These are phyloP conservation scores for Rhynchotus rufescens DNA, from an alignment of 2,797 vertebrate species.

Conservation along the genomic window DNA sequence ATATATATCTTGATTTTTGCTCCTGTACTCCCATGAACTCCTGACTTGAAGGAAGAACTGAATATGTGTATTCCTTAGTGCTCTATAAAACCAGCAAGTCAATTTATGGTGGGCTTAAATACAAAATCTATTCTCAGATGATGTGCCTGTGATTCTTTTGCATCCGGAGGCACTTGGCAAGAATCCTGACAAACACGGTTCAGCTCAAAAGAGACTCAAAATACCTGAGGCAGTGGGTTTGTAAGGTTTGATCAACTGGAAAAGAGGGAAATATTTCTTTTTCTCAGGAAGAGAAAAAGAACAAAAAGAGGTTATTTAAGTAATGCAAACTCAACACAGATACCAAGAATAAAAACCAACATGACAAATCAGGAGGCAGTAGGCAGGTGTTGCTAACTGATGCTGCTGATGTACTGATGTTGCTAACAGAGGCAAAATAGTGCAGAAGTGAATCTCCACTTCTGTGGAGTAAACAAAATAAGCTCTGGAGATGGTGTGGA, in stretches of 20 bases:
- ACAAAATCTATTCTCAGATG: conserved; percentile 17
- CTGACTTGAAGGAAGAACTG: not conserved
- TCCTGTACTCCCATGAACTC: not conserved
- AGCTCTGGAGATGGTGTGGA: not conserved
- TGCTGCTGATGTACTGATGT: not conserved
- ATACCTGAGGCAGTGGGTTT: not conserved
- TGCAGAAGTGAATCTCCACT: not conserved
- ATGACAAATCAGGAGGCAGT: not conserved
- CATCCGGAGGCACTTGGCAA: not conserved
- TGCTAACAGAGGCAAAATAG: not conserved
- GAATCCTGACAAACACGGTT: conserved; percentile 25
- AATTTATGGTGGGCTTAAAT: not conserved
- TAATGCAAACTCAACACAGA: not conserved
- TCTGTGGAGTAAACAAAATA: not conserved
- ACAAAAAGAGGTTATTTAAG: not conserved
- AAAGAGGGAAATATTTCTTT: not conserved
- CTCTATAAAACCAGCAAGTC: not conserved
- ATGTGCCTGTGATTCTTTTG: conserved; percentile 8
- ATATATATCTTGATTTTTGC: not conserved
- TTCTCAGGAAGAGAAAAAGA: not conserved
- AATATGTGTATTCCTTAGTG: not conserved
- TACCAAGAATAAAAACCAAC: not conserved
- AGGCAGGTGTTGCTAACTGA: not conserved
- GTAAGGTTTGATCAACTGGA: not conserved
- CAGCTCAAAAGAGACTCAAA: conserved; percentile 11